Evolutionary conservation across 2,888 invertebrate species (phyloP).

Genomic region (Scaeva pyrastri): DNA sequence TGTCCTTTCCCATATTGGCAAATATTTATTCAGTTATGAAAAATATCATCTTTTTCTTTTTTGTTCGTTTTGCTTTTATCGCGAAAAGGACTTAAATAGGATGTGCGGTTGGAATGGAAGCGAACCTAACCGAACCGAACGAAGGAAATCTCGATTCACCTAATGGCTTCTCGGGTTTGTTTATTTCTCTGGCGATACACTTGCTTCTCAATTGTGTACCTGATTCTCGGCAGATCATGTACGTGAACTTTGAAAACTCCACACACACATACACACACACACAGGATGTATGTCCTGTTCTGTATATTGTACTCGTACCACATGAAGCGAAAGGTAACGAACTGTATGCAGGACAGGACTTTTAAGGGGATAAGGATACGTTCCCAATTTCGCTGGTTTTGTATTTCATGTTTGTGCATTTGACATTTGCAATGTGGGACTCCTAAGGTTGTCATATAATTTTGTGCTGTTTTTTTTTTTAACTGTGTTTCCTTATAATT

Average conservation of each 20-base stretch:
- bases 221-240: constrained; percentile 40
- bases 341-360: not conserved
- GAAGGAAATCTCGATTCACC: constrained; percentile 28
- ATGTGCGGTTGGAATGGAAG: constrained; percentile 12
- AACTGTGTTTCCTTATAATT: not conserved
- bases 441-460: constrained; percentile 9
- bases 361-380: constrained; percentile 6
- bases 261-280: not conserved
- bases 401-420: constrained; percentile 2
- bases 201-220: constrained; percentile 28
- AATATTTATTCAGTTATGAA: constrained; percentile 23
- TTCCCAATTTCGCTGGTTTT: constrained; percentile 16
- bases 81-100: constrained; percentile 5
- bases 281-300: too few relatives aligned
- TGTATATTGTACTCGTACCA: too few relatives aligned
- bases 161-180: constrained; percentile 40
- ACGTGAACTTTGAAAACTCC: constrained; percentile 47
- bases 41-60: not conserved
- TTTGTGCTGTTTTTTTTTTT: not conserved
- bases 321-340: constrained; percentile 1
- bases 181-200: constrained; percentile 27
- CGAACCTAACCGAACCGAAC: not conserved
- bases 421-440: constrained; percentile 12
- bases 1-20: constrained; percentile 12
- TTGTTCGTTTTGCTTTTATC: not conserved